Evolutionary conservation across 2,113 vertebrate genomes (phyloP).

Genomic region (Craseonycteris thonglongyai): DNA sequence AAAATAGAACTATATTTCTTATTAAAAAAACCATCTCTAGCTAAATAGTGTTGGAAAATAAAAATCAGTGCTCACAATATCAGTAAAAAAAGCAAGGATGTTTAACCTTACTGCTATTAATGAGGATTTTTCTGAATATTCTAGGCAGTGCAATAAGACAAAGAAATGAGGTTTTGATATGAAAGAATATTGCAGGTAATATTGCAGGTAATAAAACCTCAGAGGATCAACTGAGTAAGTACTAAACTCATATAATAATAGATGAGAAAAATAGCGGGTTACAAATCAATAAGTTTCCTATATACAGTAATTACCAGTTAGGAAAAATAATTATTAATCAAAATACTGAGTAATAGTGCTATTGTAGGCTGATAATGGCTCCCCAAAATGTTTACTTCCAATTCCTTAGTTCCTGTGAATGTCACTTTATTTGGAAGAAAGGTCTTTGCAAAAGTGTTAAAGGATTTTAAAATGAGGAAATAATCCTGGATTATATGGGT

Average conservation of each 20-base stretch:
- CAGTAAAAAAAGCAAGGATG: background rate
- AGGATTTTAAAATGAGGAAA: background rate
- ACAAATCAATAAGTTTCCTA: background rate
- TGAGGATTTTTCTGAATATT: conserved; percentile 13
- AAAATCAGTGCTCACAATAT: background rate
- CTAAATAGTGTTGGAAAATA: background rate
- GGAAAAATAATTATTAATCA: background rate
- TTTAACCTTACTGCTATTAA: background rate
- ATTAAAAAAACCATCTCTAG: background rate
- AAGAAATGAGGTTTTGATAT: background rate
- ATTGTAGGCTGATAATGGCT: background rate
- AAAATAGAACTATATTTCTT: background rate
- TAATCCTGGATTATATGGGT: no score
- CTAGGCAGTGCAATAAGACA: background rate
- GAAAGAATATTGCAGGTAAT: background rate
- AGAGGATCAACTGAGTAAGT: background rate
- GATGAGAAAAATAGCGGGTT: background rate
- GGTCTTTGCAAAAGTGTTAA: background rate
- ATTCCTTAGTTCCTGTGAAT: background rate
- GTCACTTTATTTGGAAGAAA: background rate
- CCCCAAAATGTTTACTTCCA: background rate
- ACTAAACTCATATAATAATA: background rate
- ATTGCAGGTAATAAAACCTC: background rate
- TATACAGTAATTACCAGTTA: background rate
- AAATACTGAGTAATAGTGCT: background rate